These are phyloP conservation scores for Eulemur rubriventer DNA, from an alignment of 2,797 vertebrate genomes.

Conservation along the genomic window DNA sequence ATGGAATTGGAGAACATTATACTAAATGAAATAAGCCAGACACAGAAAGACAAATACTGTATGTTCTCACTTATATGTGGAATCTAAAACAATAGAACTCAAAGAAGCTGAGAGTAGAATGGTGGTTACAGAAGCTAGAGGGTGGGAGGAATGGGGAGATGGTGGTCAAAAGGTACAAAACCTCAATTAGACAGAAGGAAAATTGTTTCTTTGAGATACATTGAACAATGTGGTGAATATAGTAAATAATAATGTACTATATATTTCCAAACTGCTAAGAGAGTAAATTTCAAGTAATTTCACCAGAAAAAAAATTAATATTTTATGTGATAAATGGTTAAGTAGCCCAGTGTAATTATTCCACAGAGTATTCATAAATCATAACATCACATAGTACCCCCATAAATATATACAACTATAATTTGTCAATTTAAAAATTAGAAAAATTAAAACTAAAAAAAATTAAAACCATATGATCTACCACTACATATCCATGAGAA, in stretches of 20 bases:
- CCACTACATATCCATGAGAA: not conserved
- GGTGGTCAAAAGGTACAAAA: not conserved
- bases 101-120: no score
- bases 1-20: no score
- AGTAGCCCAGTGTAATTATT: not conserved
- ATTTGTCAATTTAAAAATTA: no score
- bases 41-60: no score
- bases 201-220: not conserved
- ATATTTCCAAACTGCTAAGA: not conserved
- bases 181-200: not conserved
- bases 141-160: no score
- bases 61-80: no score
- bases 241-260: not conserved
- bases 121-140: no score
- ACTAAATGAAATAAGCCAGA: no score
- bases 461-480: not conserved
- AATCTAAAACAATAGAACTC: no score
- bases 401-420: not conserved
- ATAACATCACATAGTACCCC: not conserved
- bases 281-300: not conserved
- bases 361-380: not conserved
- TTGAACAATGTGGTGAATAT: no score
- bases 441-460: no score
- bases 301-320: not conserved
- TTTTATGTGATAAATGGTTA: not conserved